These are phyloP conservation scores for Drosophila mettleri DNA, from an alignment of 2,888 invertebrate species.

Conservation along the genomic window DNA sequence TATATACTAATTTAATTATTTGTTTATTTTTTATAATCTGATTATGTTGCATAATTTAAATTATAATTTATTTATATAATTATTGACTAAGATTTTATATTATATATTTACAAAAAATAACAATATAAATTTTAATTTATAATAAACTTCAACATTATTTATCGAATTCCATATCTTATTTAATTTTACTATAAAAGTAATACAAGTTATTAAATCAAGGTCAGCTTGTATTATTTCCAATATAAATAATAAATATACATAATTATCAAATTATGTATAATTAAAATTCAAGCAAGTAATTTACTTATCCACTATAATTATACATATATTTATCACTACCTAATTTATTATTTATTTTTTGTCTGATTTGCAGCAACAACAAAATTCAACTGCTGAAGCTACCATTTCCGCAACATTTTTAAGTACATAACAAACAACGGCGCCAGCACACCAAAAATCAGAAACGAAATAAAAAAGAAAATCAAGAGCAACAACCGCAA, in stretches of 20 bases:
- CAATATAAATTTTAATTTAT: no score
- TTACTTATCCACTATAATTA: conserved; percentile 26
- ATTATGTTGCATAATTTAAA: no score
- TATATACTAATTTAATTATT: no score
- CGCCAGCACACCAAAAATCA: conserved; percentile 2
- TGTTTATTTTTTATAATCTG: no score
- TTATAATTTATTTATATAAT: no score
- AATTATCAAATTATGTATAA: conserved; percentile 11
- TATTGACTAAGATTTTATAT: no score
- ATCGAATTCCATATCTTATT: no score
- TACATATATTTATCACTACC: conserved; percentile 15
- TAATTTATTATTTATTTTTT: conserved; percentile 37
- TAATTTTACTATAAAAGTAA: not conserved
- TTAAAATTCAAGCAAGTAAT: conserved; percentile 9
- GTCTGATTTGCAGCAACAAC: conserved; percentile 44
- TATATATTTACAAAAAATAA: no score
- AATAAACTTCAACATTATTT: not conserved
- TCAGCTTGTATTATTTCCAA: not conserved
- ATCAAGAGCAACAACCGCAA: conserved; percentile 47
- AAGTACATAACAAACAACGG: conserved; percentile 16
- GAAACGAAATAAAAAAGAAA: conserved; percentile 27
- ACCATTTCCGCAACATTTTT: conserved; percentile 25
- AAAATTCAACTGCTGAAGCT: conserved; percentile 23
- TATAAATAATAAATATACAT: not conserved
- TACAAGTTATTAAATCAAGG: not conserved